These are phyloP conservation scores for Microchirus variegatus DNA, from an alignment of 2,797 vertebrate species.

Conservation along the genomic window DNA sequence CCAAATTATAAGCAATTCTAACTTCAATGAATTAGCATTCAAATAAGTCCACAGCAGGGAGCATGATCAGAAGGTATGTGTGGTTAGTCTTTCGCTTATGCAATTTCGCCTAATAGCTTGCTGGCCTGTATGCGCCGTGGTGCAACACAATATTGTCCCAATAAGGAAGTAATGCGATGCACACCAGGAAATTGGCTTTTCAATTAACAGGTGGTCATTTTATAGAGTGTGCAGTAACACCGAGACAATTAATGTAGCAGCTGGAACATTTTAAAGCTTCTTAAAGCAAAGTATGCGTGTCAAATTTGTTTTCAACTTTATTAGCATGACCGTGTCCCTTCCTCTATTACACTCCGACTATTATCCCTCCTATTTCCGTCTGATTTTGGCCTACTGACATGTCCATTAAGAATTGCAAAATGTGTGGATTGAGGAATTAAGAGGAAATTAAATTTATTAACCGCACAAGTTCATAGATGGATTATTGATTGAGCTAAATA, in stretches of 20 bases:
- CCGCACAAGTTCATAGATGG: not conserved
- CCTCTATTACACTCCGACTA: constrained; percentile 9
- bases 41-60: not conserved
- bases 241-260: constrained; percentile 15
- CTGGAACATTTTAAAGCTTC: constrained; percentile 10
- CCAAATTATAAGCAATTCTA: no score
- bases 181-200: constrained; percentile 1
- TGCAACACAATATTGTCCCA: not conserved
- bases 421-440: not conserved
- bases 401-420: not conserved
- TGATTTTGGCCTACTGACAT: not conserved
- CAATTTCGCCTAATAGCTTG: not conserved
- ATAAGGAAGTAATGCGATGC: not conserved
- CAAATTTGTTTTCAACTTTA: constrained; percentile 22
- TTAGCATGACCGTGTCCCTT: constrained; percentile 6
- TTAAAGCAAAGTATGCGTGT: constrained; percentile 28
- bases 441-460: no score
- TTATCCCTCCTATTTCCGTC: not conserved
- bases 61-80: not conserved
- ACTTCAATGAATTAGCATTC: not conserved
- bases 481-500: not conserved
- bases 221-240: constrained; percentile 10
- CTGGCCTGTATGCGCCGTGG: not conserved
- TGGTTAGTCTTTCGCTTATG: not conserved
- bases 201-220: constrained; percentile 8